Base-by-base conservation (phyloP, 2,113 vertebrate genomes). In the Bubo blakistoni region DNA sequence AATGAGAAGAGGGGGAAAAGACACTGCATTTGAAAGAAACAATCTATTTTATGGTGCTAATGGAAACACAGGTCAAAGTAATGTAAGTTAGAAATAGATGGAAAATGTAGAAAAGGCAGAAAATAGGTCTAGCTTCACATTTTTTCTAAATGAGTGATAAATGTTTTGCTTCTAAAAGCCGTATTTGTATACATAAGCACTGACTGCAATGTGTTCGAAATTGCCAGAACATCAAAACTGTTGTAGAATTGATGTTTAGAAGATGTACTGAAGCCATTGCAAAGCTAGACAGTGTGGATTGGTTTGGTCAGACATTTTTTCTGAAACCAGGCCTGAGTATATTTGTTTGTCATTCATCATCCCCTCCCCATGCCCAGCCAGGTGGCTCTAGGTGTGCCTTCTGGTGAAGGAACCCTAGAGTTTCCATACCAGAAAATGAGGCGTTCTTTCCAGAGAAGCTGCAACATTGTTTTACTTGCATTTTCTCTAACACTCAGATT, bases 331-430 rank as follows among this genome's bases (percentile, higher is more conserved):
- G 59, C 13, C 16, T 14, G 32, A 36, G 24, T 15, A 9, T 30
- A 5, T 67, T 29, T 71, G 8, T n/a, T 87, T 58, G 34, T 80
- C 2, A 1, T 21, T 38, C 1, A 6, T 42, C 16, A 34, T 21
- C 38, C 32, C 21, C 0, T 5, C 20, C 22, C 32, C 0, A 0
- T 22, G 27, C 49, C n/a, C 51, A 34, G 18, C 15, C 17, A 11
- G 22, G 16, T 62, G 5, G 29, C 55, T 92, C n/a, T 25, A 21
- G 18, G 12, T 70, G 34, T 91, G 29, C 20, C 11, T 61, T 57
- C 19, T 40, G 70, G 20, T 38, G 51, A 66, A 70, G 40, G 19
- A 74, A 8, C 26, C 16, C 18, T 29, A 4, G 47, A 52, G 61
- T 16, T 91, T 57, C 34, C 6, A 0, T 11, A 13, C 27, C 13